A percentile compares a stretch with the other conserved stretches of the same genome.
These are phyloP conservation scores for Tachina fera DNA, from an alignment of 2,888 invertebrate species.

Conservation along the genomic window DNA sequence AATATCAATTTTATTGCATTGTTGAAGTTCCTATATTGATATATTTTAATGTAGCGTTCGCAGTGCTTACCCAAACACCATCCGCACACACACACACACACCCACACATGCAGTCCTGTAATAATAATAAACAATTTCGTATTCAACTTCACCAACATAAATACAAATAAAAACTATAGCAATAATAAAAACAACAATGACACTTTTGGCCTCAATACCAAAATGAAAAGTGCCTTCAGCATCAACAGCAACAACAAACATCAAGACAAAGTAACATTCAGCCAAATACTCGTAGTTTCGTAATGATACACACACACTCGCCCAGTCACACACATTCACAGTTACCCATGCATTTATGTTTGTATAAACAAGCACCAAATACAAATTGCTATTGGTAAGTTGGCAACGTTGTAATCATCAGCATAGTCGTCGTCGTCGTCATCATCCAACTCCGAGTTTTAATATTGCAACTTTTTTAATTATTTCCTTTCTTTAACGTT, in stretches of 20 bases:
- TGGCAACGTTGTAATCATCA: constrained; percentile 65
- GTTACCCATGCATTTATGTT: neutral
- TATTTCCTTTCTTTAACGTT: constrained; percentile 77
- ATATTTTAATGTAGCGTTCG: constrained; percentile 27
- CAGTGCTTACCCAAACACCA: neutral
- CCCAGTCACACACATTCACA: constrained; percentile 14
- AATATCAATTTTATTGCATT: constrained; percentile 34
- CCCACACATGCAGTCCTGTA: neutral
- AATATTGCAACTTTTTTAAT: constrained; percentile 82
- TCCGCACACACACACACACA: neutral
- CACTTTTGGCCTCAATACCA: constrained; percentile 69
- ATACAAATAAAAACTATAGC: constrained; percentile 60
- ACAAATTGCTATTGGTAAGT: constrained; percentile 59
- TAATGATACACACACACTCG: neutral
- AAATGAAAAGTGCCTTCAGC: constrained; percentile 65
- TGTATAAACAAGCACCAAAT: constrained; percentile 40
- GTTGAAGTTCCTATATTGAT: constrained; percentile 36
- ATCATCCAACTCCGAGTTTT: constrained; percentile 74
- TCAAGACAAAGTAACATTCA: constrained; percentile 52
- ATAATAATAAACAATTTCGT: constrained; percentile 65
- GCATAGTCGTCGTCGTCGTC: constrained; percentile 32
- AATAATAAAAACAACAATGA: constrained; percentile 68
- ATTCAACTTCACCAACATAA: constrained; percentile 61
- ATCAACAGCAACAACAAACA: constrained; percentile 58
- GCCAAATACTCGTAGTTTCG: constrained; percentile 19